Evolutionary conservation across 2,888 invertebrate genomes (phyloP), one percentile per base, ranked within the genome.

Genomic region (Hyalella azteca): DNA sequence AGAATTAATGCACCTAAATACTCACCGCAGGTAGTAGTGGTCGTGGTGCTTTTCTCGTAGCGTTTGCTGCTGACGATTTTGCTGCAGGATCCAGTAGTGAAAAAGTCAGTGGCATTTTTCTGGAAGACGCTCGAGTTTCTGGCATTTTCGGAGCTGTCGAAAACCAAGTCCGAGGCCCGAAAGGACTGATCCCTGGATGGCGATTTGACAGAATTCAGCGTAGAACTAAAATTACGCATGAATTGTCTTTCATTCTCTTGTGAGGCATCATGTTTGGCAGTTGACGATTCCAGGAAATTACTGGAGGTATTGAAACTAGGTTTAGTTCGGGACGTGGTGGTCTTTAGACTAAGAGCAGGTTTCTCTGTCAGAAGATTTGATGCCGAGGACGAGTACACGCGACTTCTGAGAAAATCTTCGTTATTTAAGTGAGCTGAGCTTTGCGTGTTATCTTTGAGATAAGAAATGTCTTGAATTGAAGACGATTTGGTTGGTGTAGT

Each of bases 331-430:
- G 9, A 19, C n/a, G n/a, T 32, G 19, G 36, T 29, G 19, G 36
- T 32, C n/a, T 36, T 66, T 13, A 36, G 36, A 36, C 36, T 7
- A 7, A 36, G 39, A 3, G 66, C 36, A 36, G 66, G 66, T 29
- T 66, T 66, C 26, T 75, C 75, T 19, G n/a, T 41, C 32, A 75
- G 22, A 5, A 75, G 75, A 7, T 75, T 75, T 45, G 75, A 75
- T n/a, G 32, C 29, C 11, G 75, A 75, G 2, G 75, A 75, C 9
- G 75, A 75, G 32, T 75, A 75, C n/a, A 45, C 45, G 22, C 29
- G 22, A 29, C 75, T 41, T 45, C 45, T 41, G n/a, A 45, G n/a
- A 2, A 75, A 45, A 29, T 26, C 40, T 11, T 32, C 45, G 29
- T 41, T 75, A 4, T 40, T 13, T n/a, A 75, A 22, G 26, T 40